A percentile compares a stretch with the other conserved stretches of the same genome.
phyloP scores from a whole-genome alignment of 2,113 vertebrate species.

The Odocoileus hemionus region DNA sequence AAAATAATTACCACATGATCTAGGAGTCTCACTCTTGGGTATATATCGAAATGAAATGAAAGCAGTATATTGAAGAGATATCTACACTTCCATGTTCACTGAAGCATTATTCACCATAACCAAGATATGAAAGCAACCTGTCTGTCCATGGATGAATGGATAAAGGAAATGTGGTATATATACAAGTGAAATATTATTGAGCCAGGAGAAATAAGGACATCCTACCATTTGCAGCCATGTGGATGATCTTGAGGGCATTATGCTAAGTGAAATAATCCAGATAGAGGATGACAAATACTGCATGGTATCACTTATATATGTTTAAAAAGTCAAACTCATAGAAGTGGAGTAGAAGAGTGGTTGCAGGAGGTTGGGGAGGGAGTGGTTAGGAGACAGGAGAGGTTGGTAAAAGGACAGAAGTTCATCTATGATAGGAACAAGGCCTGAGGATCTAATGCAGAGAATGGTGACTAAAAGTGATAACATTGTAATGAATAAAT shows the following conservation, averaged over 20 bases:
- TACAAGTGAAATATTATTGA: neutral
- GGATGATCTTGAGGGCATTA: neutral
- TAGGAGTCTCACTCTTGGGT: neutral
- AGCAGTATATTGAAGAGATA: neutral
- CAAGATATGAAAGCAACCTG: neutral
- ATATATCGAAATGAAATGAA: neutral
- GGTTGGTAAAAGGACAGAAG: neutral
- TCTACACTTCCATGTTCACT: neutral
- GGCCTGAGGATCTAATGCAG: neutral
- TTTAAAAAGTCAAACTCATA: neutral
- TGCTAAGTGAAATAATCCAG: neutral
- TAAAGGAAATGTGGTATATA: neutral
- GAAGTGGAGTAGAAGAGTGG: neutral
- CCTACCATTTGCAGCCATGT: neutral
- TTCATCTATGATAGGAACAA: neutral
- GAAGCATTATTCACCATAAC: neutral
- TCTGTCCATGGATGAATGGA: too few relatives aligned
- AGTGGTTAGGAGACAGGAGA: neutral
- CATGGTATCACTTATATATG: neutral
- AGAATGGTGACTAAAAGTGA: neutral
- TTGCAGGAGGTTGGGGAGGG: neutral
- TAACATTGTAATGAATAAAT: neutral
- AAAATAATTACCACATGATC: neutral
- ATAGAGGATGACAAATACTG: neutral
- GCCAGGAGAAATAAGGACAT: neutral